Conservation (phyloP, 2,888 invertebrate genomes). For the Hyposoter dolosus region DNA sequence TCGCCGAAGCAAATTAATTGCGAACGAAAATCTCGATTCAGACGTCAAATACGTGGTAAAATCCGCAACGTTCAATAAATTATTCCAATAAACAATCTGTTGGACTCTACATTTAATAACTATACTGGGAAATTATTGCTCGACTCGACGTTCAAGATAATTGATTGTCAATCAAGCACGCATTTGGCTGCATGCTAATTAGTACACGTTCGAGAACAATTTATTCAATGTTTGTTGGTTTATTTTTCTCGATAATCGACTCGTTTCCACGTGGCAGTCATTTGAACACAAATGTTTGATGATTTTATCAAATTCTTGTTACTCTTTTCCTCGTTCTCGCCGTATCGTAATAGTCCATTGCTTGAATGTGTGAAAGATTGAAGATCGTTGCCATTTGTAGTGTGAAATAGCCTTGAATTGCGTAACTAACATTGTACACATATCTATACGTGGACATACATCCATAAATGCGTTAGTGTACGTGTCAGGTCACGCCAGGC, state of each 20-base stretch:
- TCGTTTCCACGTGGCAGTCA: neutral
- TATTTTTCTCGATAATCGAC: neutral
- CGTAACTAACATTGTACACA: conserved; percentile 51
- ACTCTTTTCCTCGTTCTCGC: neutral
- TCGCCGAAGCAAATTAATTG: too few species aligned
- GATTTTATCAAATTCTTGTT: neutral
- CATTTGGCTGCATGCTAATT: neutral
- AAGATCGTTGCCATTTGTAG: conserved; percentile 53
- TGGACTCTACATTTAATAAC: neutral
- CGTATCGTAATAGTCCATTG: neutral
- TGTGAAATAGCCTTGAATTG: conserved; percentile 62
- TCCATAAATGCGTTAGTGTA: neutral
- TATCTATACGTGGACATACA: neutral
- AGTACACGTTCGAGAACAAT: neutral
- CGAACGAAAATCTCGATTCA: too few species aligned
- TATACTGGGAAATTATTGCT: neutral
- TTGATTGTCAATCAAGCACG: neutral
- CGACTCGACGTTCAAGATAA: neutral
- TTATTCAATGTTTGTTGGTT: neutral
- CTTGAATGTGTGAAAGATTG: conserved; percentile 40
- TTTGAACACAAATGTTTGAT: neutral
- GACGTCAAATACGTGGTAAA: too few species aligned
- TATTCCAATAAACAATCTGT: too few species aligned
- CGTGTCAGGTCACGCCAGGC: conserved; percentile 31
- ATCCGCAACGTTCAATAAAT: too few species aligned